A percentile compares a stretch with the other conserved stretches of the same genome.
Evolutionary conservation across 2,888 invertebrate genomes (phyloP).

Genomic region (Drosophila mettleri): DNA sequence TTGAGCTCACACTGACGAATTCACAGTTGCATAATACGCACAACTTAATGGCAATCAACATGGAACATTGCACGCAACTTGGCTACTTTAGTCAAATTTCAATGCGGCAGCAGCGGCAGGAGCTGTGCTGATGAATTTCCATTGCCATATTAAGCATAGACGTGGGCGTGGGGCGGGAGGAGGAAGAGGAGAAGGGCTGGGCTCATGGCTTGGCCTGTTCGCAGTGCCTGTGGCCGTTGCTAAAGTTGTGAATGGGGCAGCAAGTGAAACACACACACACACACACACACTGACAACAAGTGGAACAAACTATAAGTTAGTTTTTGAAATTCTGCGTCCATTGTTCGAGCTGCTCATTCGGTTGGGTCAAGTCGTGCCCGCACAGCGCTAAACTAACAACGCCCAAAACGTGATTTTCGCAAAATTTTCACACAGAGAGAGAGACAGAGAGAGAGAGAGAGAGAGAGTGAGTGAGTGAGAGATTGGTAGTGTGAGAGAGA

Average conservation of each 20-base stretch:
- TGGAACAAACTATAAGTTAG: constrained; percentile 75
- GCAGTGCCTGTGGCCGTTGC: constrained; percentile 40
- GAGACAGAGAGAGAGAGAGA: neutral
- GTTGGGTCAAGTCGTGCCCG: constrained; percentile 56
- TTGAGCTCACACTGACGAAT: neutral
- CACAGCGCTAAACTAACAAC: constrained; percentile 72
- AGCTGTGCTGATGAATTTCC: constrained; percentile 31
- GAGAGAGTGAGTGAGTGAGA: neutral
- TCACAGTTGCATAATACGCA: constrained; percentile 1
- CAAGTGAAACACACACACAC: constrained; percentile 29
- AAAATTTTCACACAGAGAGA: constrained; percentile 46
- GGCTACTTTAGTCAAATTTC: constrained; percentile 41
- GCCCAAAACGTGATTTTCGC: constrained; percentile 77
- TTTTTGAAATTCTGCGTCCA: constrained; percentile 51
- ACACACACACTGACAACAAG: constrained; percentile 42
- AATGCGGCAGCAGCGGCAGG: constrained; percentile 4
- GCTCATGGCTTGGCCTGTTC: constrained; percentile 1
- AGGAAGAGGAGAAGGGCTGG: neutral
- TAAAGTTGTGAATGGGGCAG: constrained; percentile 52
- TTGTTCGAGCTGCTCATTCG: constrained; percentile 45
- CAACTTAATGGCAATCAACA: neutral
- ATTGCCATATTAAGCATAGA: constrained; percentile 6
- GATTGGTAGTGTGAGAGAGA: too few species aligned
- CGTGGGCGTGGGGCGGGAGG: too few species aligned
- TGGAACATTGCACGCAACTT: neutral